These are phyloP conservation scores for Darevskia nairensis DNA, from an alignment of 2,797 vertebrate species.

Conservation along the genomic window DNA sequence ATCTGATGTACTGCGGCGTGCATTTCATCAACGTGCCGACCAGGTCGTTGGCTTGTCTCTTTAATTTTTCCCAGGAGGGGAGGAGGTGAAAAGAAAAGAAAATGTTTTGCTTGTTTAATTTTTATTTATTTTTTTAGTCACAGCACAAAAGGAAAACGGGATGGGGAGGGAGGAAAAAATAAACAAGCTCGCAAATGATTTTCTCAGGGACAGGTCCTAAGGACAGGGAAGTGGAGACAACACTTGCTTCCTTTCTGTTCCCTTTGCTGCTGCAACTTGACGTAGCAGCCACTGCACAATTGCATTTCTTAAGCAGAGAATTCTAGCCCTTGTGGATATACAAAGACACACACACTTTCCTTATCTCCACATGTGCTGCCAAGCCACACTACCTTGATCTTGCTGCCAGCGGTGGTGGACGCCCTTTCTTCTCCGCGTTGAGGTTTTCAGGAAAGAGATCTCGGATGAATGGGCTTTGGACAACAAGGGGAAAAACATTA, in stretches of 20 bases:
- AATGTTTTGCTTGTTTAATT: not conserved
- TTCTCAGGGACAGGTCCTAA: no score
- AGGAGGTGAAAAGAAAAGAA: no score
- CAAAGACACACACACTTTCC: no score
- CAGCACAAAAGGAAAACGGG: no score
- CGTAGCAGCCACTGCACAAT: no score
- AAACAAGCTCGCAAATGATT: no score
- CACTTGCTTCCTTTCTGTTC: no score
- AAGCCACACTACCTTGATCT: slow-evolving; percentile 82
- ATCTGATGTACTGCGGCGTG: slow-evolving; percentile 88
- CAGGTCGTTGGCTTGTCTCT: slow-evolving; percentile 88
- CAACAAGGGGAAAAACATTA: not conserved
- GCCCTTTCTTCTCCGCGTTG: slow-evolving; percentile 83
- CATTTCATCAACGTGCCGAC: slow-evolving; percentile 87
- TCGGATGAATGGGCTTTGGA: slow-evolving; percentile 81
- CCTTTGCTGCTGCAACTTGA: no score
- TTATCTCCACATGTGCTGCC: not conserved
- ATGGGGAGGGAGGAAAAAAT: no score
- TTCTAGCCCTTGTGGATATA: not conserved
- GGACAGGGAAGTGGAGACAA: no score
- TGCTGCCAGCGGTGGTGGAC: slow-evolving; percentile 84
- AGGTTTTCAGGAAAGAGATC: slow-evolving; percentile 85
- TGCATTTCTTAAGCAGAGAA: not conserved
- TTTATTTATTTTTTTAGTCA: no score
- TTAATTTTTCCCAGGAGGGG: not conserved